Base-by-base conservation (phyloP, 1,140 invertebrate genomes). In the Drosophila asahinai region DNA sequence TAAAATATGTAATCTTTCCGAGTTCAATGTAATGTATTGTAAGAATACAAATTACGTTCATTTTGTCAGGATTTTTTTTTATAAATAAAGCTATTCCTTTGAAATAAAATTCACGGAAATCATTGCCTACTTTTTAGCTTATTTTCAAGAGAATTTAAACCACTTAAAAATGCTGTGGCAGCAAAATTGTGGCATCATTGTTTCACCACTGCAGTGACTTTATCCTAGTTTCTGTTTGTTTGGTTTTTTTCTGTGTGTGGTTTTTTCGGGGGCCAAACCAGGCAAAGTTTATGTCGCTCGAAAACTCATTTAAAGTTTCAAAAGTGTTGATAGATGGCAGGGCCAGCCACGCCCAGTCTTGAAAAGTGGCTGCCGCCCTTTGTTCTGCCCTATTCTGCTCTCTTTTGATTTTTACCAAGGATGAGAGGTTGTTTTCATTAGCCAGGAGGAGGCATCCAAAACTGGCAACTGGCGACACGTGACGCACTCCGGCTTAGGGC, bases 221-320 rank as follows among this genome's bases (percentile, higher is more conserved):
- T 15, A 22, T 40, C 67, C 38, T 58, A 43, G 25, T 61, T 76
- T 57, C 15, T 48, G 33, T 65, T 70, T 22, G 33, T 42, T 42
- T 47, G 38, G 15, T 27, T 52, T 47, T 74, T 70, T 57, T 62
- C 33, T 25, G 67, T 68, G 49, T 75, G 83, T n/a, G 48, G 40
- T 83, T 86, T 80, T 86, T 48, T 15, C 22, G 22, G 64, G 61
- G 64, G 54, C 64, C 48, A 43, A 72, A 47, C 67, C 40, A 51
- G 68, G 55, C 45, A 66, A 84, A 86, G 63, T 86, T 86, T 79
- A 72, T 52, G 62, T 67, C 65, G 49, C 83, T 71, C 27, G 72
- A 86, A 89, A 89, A 89, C 84, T 89, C 84, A 89, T 89, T 89
- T 89, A 89, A 89, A 89, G 84, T 89, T 89, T 73, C 61, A 22